Percentiles rank a stretch among this genome's conserved stretches.
Conservation (phyloP, 2,797 vertebrate species). For the Melanotaenia pygmaea region DNA sequence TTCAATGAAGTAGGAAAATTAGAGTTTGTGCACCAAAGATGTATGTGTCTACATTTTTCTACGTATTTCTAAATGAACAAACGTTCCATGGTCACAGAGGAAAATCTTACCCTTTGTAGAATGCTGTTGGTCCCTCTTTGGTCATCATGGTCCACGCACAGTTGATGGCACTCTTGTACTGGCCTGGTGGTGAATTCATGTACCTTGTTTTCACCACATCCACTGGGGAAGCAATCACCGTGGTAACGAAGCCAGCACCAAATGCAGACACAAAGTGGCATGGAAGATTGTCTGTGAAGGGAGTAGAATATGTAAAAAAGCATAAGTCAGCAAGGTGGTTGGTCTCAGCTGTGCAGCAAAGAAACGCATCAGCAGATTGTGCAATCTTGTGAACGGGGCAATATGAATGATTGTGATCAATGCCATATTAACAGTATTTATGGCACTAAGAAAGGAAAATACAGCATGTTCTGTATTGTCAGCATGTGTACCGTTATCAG, state of each 20-base stretch:
- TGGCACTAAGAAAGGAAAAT: conserved; percentile 9
- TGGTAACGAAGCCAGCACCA: conserved; percentile 89
- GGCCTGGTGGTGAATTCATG: conserved; percentile 90
- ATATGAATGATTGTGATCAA: conserved; percentile 46
- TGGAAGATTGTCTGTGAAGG: conserved; percentile 84
- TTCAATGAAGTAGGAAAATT: not conserved
- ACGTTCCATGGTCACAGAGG: not conserved
- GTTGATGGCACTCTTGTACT: conserved; percentile 85
- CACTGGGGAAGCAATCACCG: conserved; percentile 88
- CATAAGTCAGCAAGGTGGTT: conserved; percentile 9
- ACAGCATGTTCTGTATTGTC: conserved; percentile 31
- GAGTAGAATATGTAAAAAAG: not conserved
- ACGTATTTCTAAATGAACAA: not conserved
- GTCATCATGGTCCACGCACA: conserved; percentile 88
- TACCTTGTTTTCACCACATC: conserved; percentile 92
- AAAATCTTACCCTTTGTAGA: conserved; percentile 89
- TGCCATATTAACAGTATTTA: conserved; percentile 34
- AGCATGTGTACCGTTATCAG: conserved; percentile 60
- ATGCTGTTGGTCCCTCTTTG: conserved; percentile 88
- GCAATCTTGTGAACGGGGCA: conserved; percentile 29
- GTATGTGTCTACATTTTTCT: not conserved
- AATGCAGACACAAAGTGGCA: conserved; percentile 90
- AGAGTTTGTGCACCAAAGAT: not conserved
- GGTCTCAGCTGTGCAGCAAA: conserved; percentile 13
- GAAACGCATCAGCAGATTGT: conserved; percentile 23